phyloP scores from a whole-genome alignment of 2,113 vertebrate genomes.

The Paramisgurnus dabryanus region DNA sequence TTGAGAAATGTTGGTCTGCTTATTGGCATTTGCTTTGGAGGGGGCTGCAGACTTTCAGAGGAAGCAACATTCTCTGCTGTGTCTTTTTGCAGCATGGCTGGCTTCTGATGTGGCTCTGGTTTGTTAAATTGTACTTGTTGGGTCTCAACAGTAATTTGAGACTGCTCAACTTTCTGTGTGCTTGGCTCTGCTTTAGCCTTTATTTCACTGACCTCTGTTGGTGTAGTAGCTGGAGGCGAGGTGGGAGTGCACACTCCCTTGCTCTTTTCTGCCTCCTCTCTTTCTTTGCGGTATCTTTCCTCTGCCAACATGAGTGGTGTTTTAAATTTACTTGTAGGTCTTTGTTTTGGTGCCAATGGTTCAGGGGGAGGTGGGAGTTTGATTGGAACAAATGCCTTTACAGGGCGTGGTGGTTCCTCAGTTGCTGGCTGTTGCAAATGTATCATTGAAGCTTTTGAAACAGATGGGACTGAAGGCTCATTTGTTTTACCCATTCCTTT shows the following conservation, averaged over 20 bases:
- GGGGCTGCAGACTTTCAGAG: slow-evolving; percentile 36
- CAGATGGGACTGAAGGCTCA: slow-evolving; percentile 39
- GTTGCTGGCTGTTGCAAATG: slow-evolving; percentile 47
- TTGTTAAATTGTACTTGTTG: slow-evolving; percentile 53
- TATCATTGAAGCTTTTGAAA: slow-evolving; percentile 53
- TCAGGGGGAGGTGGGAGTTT: slow-evolving; percentile 77
- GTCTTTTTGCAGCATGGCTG: neutral
- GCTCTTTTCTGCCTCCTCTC: slow-evolving; percentile 73
- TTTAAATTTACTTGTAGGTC: slow-evolving; percentile 84
- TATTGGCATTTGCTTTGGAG: slow-evolving; percentile 53
- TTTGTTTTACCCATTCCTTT: slow-evolving; percentile 47
- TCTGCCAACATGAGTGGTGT: slow-evolving; percentile 93
- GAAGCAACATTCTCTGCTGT: neutral
- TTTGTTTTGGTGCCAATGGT: slow-evolving; percentile 64
- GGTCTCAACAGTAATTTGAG: slow-evolving; percentile 43
- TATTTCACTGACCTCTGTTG: slow-evolving; percentile 7
- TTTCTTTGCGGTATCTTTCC: slow-evolving; percentile 83
- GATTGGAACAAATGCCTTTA: slow-evolving; percentile 67
- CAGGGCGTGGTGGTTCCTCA: slow-evolving; percentile 61
- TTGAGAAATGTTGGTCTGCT: slow-evolving; percentile 67
- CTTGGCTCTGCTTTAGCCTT: slow-evolving; percentile 22
- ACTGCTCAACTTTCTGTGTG: slow-evolving; percentile 45
- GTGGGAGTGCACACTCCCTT: slow-evolving; percentile 62
- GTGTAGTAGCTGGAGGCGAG: slow-evolving; percentile 55
- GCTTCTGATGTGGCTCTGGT: slow-evolving; percentile 29